phyloP scores from a whole-genome alignment of 2,113 vertebrate genomes.

The Platysternon megacephalum region DNA sequence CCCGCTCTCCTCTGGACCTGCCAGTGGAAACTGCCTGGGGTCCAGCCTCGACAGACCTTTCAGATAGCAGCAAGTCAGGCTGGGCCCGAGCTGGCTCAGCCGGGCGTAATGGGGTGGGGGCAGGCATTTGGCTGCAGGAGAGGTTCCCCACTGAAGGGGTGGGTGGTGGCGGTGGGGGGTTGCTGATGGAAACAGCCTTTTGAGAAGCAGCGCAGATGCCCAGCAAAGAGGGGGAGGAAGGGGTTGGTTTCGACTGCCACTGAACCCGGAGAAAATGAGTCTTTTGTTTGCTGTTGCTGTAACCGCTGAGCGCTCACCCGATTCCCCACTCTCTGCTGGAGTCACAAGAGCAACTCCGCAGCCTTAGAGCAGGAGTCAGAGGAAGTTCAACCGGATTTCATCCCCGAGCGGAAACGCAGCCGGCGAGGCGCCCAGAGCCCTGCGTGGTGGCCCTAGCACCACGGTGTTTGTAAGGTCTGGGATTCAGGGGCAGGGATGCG shows the following conservation, averaged over 20 bases:
- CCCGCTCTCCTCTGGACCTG: not conserved
- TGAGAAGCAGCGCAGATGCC: not conserved
- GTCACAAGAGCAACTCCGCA: not conserved
- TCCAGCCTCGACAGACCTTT: not conserved
- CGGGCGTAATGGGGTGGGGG: not conserved
- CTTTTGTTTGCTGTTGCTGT: not conserved
- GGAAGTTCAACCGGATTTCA: conserved; percentile 8
- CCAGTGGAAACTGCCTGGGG: not conserved
- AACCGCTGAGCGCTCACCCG: not conserved
- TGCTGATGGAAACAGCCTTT: not conserved
- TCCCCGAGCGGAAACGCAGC: not conserved
- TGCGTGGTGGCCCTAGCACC: not conserved
- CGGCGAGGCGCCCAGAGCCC: not conserved
- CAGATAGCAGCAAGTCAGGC: not conserved
- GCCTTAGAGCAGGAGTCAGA: not conserved
- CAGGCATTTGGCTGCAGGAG: not conserved
- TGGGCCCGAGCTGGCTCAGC: not conserved
- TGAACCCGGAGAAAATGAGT: not conserved
- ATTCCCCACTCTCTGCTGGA: not conserved
- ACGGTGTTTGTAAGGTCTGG: not conserved
- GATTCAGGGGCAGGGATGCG: not conserved
- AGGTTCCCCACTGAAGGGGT: not conserved
- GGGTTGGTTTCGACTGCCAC: not conserved
- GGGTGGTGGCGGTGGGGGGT: not conserved
- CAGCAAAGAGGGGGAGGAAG: not conserved